phyloP scores from a whole-genome alignment of 1,140 invertebrate genomes.

The Tetramorium parvispinum region DNA sequence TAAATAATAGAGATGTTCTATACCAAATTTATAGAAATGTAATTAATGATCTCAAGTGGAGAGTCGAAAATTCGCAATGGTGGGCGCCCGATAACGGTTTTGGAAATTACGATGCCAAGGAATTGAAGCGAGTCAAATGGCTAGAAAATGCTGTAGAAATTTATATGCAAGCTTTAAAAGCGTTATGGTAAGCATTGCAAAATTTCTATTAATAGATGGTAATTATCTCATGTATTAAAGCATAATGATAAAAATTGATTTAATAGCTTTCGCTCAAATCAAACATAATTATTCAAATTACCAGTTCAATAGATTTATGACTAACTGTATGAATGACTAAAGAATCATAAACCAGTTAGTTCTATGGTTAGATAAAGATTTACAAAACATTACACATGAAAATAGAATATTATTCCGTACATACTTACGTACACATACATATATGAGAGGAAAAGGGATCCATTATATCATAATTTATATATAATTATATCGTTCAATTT shows the following conservation, averaged over 20 bases:
- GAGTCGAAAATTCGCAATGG: constrained; percentile 80
- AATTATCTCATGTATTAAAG: background rate
- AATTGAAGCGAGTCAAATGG: constrained; percentile 80
- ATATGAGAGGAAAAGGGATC: no score
- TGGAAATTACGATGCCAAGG: constrained; percentile 75
- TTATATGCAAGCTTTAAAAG: constrained; percentile 77
- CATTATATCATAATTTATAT: background rate
- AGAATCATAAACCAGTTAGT: background rate
- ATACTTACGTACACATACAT: background rate
- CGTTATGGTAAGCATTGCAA: constrained; percentile 75
- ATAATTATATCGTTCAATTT: background rate
- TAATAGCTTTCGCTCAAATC: background rate
- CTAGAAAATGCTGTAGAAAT: constrained; percentile 78
- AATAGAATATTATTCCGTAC: background rate
- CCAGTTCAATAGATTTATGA: background rate
- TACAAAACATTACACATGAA: background rate
- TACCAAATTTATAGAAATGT: constrained; percentile 73
- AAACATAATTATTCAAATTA: background rate
- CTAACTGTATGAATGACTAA: background rate
- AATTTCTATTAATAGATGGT: background rate
- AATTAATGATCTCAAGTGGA: constrained; percentile 70
- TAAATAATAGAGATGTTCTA: background rate
- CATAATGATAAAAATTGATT: background rate
- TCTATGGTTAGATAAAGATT: background rate
- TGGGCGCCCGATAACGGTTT: constrained; percentile 70